Percentiles rank a stretch among this genome's conserved stretches.
These are phyloP conservation scores for Corvus hawaiiensis DNA, from an alignment of 2,113 vertebrate species.

Conservation along the genomic window DNA sequence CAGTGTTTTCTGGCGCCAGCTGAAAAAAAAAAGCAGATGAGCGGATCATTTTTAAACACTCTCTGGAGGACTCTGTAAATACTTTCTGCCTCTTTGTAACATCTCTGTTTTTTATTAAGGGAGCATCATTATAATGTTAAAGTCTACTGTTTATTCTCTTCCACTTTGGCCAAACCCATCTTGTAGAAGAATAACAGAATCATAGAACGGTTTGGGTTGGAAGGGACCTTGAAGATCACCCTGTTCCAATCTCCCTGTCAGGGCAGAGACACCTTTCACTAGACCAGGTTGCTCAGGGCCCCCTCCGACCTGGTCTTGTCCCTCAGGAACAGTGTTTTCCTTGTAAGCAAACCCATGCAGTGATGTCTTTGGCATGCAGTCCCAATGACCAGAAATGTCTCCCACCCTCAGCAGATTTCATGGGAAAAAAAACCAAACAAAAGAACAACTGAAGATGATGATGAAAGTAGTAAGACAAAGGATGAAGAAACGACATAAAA, in stretches of 20 bases:
- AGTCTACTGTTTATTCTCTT: neutral
- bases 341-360: neutral
- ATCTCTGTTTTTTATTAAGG: neutral
- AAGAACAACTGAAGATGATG: neutral
- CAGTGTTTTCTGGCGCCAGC: constrained; percentile 89
- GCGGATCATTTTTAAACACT: neutral
- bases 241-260: neutral
- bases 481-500: neutral
- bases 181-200: neutral
- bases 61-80: neutral
- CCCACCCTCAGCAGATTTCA: neutral
- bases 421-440: fast-evolving
- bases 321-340: neutral
- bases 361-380: neutral
- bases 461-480: neutral
- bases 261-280: neutral
- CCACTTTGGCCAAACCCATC: neutral
- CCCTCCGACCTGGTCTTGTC: neutral
- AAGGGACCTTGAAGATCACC: neutral
- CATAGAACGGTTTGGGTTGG: neutral
- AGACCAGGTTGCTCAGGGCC: neutral
- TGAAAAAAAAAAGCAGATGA: neutral
- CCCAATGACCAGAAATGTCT: neutral
- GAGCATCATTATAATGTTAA: neutral
- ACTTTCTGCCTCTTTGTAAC: neutral